phyloP scores from a whole-genome alignment of 2,113 vertebrate species.

The Xenopus borealis region DNA sequence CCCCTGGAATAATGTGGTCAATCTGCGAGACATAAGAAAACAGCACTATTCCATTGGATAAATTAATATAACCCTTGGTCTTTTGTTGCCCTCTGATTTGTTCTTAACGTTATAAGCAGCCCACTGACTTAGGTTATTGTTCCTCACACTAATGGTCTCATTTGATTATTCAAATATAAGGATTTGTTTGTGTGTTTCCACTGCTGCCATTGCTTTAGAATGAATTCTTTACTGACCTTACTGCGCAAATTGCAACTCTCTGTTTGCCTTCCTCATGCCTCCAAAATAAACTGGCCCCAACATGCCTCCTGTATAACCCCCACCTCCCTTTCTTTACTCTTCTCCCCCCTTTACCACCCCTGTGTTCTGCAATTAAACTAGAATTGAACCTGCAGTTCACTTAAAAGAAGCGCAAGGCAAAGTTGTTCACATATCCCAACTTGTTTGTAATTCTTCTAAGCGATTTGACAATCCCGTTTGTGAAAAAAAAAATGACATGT shows the following conservation, averaged over 20 bases:
- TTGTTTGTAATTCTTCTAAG: slow-evolving; percentile 58
- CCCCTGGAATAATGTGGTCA: no score
- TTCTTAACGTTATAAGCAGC: no score
- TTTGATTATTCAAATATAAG: no score
- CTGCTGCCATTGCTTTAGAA: slow-evolving; percentile 18
- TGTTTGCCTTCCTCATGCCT: slow-evolving; percentile 32
- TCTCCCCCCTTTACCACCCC: slow-evolving; percentile 48
- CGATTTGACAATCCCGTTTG: not conserved
- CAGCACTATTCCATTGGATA: no score
- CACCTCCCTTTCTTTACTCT: slow-evolving; percentile 16
- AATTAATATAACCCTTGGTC: no score
- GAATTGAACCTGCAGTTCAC: slow-evolving; percentile 66
- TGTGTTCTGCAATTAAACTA: slow-evolving; percentile 65
- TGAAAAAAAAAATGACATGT: not conserved
- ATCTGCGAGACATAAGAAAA: no score
- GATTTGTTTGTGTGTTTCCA: no score
- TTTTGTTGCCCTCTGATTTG: no score
- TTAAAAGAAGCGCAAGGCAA: slow-evolving; percentile 55
- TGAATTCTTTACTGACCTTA: slow-evolving; percentile 37
- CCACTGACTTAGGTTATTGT: no score
- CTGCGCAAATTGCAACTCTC: slow-evolving; percentile 30
- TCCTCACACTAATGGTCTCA: no score
- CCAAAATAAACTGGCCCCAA: slow-evolving; percentile 47
- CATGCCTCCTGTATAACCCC: slow-evolving; percentile 37
- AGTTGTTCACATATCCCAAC: slow-evolving; percentile 63